Evolutionary conservation across 2,888 invertebrate genomes (phyloP), one percentile per base, ranked within the genome.

Genomic region (Taenaris catops): DNA sequence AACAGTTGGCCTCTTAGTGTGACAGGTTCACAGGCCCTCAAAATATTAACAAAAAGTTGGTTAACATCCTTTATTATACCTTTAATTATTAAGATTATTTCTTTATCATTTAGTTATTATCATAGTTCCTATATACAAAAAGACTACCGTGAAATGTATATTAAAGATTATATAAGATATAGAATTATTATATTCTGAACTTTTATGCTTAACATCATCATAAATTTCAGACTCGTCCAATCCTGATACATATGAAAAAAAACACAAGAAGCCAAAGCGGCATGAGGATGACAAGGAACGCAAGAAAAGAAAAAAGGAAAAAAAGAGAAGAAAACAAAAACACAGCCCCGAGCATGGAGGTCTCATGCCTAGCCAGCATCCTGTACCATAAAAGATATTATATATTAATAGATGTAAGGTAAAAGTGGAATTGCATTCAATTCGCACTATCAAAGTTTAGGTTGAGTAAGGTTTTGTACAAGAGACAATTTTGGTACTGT

Each of bases 251-350:
- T 96, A 96, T 58, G 97, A 97, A 64, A 97, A 96, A 89, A 97
- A 97, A 69, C 96, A 96, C 73, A 97, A 96, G 88, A 97, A 96
- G 69, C 96, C 96, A 62, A 96, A 96, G 68, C 89, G 96, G 18
- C 96, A 96, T 55, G 96, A 97, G 54, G 97, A 97, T 50, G 96
- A 97, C 55, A 96, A 96, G 61, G 96, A 97, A 20, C 89, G 96
- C 17, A 96, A 96, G 80, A 97, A 96, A 71, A 88, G 96, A 59
- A 97, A 96, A 91, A 97, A 97, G 83, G 96, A 97, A 64, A 97
- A 97, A 78, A 97, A 97, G 59, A 89, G 96, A 54, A 97, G 97
- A 91, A 97, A 97, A 72, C 96, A 96, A 60, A 95, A 96, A 61
- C 96, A 96, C 72, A 96, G 96, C 65, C 96, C 96, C 0, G 96